Conservation (phyloP, 2,797 vertebrate species). For the Tamandua tetradactyla region DNA sequence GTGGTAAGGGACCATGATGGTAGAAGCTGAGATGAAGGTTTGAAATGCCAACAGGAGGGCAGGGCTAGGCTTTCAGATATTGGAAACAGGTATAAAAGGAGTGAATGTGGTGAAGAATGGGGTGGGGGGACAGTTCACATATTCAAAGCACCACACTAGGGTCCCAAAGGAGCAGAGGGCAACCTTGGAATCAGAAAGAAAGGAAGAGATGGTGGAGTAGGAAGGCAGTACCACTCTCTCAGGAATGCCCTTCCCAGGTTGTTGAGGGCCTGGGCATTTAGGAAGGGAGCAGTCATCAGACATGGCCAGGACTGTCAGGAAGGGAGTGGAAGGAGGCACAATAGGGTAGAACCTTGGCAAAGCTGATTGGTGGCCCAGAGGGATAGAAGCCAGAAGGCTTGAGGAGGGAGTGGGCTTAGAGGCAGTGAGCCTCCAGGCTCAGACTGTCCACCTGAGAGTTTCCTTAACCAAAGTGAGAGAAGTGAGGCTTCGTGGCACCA, state of each 20-base stretch:
- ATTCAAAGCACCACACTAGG: not conserved
- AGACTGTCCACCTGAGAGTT: not conserved
- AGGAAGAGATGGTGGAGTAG: not conserved
- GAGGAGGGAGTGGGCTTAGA: not conserved
- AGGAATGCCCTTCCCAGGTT: not conserved
- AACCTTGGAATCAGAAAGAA: not conserved
- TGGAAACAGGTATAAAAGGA: not conserved
- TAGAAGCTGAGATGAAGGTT: not conserved
- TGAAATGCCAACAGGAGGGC: not conserved
- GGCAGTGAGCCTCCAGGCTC: not conserved
- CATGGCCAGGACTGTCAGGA: not conserved
- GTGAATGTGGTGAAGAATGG: fast-evolving
- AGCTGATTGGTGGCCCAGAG: not conserved
- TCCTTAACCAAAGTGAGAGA: not conserved
- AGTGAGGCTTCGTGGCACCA: too few species aligned
- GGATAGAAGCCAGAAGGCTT: too few species aligned
- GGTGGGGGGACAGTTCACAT: too few species aligned
- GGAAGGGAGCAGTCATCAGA: not conserved
- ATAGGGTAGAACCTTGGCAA: not conserved
- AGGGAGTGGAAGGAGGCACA: not conserved
- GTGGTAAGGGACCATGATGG: not conserved
- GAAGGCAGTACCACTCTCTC: not conserved
- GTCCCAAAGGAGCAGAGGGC: not conserved
- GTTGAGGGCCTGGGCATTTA: not conserved
- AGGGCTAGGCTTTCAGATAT: not conserved